Conservation (phyloP, 2,888 invertebrate genomes). For the Endomychus coccineus region DNA sequence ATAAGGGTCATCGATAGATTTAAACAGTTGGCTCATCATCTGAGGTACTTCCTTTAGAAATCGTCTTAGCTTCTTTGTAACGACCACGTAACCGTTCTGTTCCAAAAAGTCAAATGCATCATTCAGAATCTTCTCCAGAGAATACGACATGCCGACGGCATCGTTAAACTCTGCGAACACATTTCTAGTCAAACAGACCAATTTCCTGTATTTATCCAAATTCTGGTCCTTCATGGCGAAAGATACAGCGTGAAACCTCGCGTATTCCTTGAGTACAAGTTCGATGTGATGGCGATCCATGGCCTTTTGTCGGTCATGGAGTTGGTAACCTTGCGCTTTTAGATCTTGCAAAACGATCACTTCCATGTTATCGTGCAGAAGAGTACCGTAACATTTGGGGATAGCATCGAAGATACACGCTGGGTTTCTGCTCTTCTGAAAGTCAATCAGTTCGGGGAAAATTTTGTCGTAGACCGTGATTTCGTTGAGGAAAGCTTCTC, state of each 20-base stretch:
- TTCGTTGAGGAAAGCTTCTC: no score
- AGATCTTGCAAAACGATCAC: constrained; percentile 40
- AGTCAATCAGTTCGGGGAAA: constrained; percentile 2
- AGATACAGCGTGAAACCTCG: constrained; percentile 52
- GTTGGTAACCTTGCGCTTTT: constrained; percentile 31
- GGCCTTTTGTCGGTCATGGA: constrained; percentile 35
- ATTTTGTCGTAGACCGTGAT: constrained; percentile 5
- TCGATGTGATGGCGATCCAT: constrained; percentile 40
- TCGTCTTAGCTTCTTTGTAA: constrained; percentile 1
- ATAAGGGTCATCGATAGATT: constrained; percentile 2
- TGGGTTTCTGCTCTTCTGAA: constrained; percentile 1
- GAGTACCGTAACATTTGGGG: constrained; percentile 9
- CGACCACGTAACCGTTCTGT: background rate
- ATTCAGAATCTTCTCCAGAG: constrained; percentile 2
- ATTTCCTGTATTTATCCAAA: constrained; percentile 44
- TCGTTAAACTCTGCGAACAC: background rate
- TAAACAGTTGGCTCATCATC: background rate
- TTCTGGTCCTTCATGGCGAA: constrained; percentile 53
- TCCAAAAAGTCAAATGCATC: no score
- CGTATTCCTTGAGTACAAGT: constrained; percentile 35
- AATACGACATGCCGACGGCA: constrained; percentile 5
- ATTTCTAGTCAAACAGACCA: background rate
- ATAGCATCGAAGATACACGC: constrained; percentile 2
- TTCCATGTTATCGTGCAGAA: constrained; percentile 24
- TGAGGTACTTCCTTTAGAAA: background rate